Conservation (phyloP, 2,888 invertebrate genomes). For the Cordilura impudica region DNA sequence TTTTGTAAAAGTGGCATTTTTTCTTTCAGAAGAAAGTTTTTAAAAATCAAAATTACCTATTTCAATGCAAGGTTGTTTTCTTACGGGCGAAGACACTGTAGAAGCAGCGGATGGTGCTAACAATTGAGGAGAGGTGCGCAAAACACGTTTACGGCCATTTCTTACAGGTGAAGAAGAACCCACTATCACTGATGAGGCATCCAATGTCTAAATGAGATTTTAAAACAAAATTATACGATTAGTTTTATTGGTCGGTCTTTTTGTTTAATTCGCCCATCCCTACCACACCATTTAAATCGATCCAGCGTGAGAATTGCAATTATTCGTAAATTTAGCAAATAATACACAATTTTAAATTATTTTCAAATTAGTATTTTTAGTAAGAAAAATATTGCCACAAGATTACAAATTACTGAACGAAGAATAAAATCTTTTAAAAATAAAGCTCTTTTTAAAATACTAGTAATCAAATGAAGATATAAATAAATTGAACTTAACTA, state of each 20-base stretch:
- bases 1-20: slow-evolving; percentile 4
- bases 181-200: slow-evolving; percentile 9
- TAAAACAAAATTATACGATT: slow-evolving; percentile 13
- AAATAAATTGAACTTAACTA: not conserved
- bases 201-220: slow-evolving; percentile 48
- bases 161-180: slow-evolving; percentile 68
- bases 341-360: slow-evolving; percentile 64
- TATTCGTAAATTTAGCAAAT: slow-evolving; percentile 32
- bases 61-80: slow-evolving; percentile 68
- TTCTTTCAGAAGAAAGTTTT: not conserved
- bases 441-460: too few relatives aligned
- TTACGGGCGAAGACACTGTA: slow-evolving; percentile 64
- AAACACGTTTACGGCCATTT: slow-evolving; percentile 70
- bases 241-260: not conserved
- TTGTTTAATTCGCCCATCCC: not conserved
- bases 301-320: not conserved
- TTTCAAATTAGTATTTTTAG: slow-evolving; percentile 32
- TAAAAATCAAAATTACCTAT: slow-evolving; percentile 39
- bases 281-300: slow-evolving; percentile 9
- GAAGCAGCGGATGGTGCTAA: slow-evolving; percentile 28
- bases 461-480: too few relatives aligned
- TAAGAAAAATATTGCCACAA: slow-evolving; percentile 39
- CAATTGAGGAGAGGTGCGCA: slow-evolving; percentile 64
- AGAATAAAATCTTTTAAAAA: not conserved
- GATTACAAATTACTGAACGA: slow-evolving; percentile 6